Percentiles rank a stretch among this genome's conserved stretches.
Evolutionary conservation across 2,113 vertebrate genomes (phyloP).

Genomic region (Phasianus colchicus): DNA sequence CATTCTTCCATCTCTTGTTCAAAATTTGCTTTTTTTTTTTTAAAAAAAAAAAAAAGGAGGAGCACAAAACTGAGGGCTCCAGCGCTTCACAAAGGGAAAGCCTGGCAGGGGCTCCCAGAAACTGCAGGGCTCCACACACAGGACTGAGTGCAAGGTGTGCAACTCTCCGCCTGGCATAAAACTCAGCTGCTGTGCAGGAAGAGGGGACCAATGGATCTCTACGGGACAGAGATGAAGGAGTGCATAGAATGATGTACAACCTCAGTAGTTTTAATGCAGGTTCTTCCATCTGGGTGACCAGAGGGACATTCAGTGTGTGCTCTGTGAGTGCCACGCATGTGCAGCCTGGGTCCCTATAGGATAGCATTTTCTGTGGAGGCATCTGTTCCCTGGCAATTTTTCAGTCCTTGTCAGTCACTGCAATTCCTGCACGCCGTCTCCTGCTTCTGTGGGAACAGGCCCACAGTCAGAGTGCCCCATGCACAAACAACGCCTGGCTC

Average conservation of each 20-base stretch:
- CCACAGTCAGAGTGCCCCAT: neutral
- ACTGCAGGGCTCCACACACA: neutral
- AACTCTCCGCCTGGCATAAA: neutral
- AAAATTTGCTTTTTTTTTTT: neutral
- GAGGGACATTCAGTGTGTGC: neutral
- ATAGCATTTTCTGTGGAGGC: neutral
- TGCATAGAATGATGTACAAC: neutral
- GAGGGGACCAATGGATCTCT: accelerated
- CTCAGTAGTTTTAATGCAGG: neutral
- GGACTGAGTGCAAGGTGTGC: neutral
- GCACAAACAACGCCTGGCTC: neutral
- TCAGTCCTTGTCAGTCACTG: conserved; percentile 39
- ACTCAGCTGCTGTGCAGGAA: neutral
- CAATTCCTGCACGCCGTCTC: neutral
- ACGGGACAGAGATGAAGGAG: neutral
- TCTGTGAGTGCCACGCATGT: neutral
- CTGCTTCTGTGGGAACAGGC: neutral
- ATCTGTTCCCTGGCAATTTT: conserved; percentile 14
- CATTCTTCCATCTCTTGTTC: neutral
- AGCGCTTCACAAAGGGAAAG: neutral
- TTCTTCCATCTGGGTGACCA: neutral
- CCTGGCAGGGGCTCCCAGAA: neutral
- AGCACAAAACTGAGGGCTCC: accelerated
- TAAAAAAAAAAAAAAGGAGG: neutral
- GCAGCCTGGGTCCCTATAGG: neutral